Base-by-base conservation (phyloP, 2,888 invertebrate species). In the Drosophila picticornis region DNA sequence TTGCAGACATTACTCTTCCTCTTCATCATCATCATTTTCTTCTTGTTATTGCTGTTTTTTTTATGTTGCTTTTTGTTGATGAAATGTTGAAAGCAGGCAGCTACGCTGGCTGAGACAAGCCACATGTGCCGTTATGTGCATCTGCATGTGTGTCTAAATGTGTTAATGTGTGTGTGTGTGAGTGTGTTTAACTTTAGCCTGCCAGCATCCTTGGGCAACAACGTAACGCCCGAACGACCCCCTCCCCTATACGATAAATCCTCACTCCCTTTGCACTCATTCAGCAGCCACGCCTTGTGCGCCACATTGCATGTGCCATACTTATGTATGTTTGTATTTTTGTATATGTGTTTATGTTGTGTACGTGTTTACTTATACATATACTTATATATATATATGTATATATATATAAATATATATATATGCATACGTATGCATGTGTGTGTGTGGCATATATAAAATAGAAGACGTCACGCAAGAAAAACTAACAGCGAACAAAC, bases 361-460 rank as follows among this genome's bases (percentile, higher is more conserved):
- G 1, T 40, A 13, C 36, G 32, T 32, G 5, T 43, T 22, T 22
- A 19, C 19, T 11, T 50, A 3, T 46, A 13, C 2, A 16, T 51
- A 13, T 10, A 6, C 0, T 10, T 1, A 32, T 31, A 31, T 10
- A 31, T 31, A 31, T 31, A 10, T 31, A 31, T 31, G 4, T 32
- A 31, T 31, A 31, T 31, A 31, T 31, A 31, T 31, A 31, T 31
- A 31, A 10, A 31, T 50, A 2, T 46, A 13, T 4, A n/a, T 51
- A 16, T 13, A 6, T 1, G 3, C 4, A 34, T 36, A 3, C 13
- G 5, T 29, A 16, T 34, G 29, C 29, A 27, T 57, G 56, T 31
- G 40, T 63, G 36, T 50, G 63, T 63, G 55, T 76, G 77, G 74
- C 79, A 77, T 78, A 78, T 66, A 77, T 77, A 77, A 77, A 77